phyloP scores from a whole-genome alignment of 1,140 invertebrate species.

The Drosophila setifemur region DNA sequence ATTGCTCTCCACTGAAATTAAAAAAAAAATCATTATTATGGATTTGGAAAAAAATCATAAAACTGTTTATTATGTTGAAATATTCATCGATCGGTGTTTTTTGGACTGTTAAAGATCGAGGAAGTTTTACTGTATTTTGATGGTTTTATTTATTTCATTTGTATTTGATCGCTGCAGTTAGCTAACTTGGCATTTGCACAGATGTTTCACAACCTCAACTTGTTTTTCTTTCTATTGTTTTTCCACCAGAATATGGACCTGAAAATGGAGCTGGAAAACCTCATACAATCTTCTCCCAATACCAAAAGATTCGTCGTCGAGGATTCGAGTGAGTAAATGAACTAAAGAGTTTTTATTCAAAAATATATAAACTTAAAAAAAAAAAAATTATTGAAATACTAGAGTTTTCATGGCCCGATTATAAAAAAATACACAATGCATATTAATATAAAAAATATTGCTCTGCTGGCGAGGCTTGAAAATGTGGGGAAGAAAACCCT shows the following conservation, averaged over 20 bases:
- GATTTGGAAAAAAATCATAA: too few species aligned
- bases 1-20: too few species aligned
- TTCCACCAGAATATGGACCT: conserved; percentile 23
- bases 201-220: conserved; percentile 43
- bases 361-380: not conserved
- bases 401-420: too few species aligned
- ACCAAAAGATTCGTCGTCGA: conserved; percentile 75
- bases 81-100: too few species aligned
- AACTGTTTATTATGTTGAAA: too few species aligned
- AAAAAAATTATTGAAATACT: too few species aligned
- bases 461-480: too few species aligned
- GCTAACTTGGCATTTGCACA: conserved; percentile 52
- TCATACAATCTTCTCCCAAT: conserved; percentile 55
- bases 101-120: not conserved
- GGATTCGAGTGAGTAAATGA: conserved; percentile 78
- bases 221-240: conserved; percentile 1
- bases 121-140: conserved; percentile 4
- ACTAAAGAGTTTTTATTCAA: not conserved
- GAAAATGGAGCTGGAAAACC: conserved; percentile 52
- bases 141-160: conserved; percentile 8
- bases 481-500: not conserved
- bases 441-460: too few species aligned
- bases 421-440: too few species aligned
- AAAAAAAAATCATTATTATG: too few species aligned
- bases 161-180: conserved; percentile 24